Percentiles rank a stretch among this genome's conserved stretches.
These are phyloP conservation scores for Leuciscus waleckii DNA, from an alignment of 2,797 vertebrate species.

Conservation along the genomic window DNA sequence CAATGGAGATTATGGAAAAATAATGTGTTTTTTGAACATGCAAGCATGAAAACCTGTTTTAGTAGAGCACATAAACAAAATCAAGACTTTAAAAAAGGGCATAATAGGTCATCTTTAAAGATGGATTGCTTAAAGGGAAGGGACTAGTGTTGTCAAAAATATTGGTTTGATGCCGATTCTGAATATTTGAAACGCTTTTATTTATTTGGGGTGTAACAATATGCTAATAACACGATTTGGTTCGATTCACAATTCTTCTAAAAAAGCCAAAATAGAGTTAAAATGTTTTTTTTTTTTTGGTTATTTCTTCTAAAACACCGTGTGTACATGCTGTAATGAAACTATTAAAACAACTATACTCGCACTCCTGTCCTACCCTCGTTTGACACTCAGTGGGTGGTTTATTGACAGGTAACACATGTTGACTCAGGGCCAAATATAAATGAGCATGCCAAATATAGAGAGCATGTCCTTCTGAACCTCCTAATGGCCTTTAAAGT, in stretches of 20 bases:
- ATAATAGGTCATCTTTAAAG: neutral
- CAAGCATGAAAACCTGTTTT: neutral
- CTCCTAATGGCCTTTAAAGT: neutral
- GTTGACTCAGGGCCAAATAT: neutral
- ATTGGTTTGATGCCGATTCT: neutral
- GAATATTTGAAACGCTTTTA: neutral
- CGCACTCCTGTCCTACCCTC: neutral
- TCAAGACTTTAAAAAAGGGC: neutral
- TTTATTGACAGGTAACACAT: constrained; percentile 44
- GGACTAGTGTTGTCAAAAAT: neutral
- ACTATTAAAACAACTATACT: neutral
- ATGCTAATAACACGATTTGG: neutral
- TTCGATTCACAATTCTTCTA: neutral
- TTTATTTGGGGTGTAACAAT: neutral
- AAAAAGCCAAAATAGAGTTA: neutral
- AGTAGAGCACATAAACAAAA: neutral
- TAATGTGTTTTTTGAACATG: neutral
- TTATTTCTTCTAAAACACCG: neutral
- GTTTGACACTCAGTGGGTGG: neutral
- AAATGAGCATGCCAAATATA: neutral
- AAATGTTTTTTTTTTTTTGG: neutral
- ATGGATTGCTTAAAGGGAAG: neutral
- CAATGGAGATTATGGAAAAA: neutral
- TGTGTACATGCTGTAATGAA: neutral
- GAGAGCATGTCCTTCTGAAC: neutral